Conservation (phyloP, 2,888 invertebrate species). For the Seladonia tumulorum region DNA sequence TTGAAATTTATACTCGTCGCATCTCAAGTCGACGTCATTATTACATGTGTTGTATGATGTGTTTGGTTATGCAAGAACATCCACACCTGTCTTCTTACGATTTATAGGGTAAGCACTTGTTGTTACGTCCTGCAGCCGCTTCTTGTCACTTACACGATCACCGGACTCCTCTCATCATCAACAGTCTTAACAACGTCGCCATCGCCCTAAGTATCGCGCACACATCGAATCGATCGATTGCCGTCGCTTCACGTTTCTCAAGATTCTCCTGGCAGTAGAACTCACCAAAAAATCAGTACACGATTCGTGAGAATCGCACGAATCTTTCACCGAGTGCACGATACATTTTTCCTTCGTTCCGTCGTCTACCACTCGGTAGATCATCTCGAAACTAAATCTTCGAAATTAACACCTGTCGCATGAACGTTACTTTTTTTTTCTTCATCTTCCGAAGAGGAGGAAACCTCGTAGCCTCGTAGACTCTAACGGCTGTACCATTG, state of each 20-base stretch:
- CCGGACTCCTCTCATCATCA: constrained; percentile 37
- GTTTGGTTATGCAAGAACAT: constrained; percentile 80
- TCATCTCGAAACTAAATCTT: not conserved
- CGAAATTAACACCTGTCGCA: not conserved
- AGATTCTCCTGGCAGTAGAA: constrained; percentile 15
- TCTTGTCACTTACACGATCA: constrained; percentile 59
- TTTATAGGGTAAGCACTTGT: constrained; percentile 83
- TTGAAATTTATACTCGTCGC: constrained; percentile 15
- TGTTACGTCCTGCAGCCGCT: constrained; percentile 72
- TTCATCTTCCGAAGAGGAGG: not conserved
- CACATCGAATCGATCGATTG: not conserved
- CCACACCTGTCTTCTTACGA: constrained; percentile 79
- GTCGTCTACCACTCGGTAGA: not conserved
- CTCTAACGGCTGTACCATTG: not conserved
- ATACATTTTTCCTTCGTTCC: constrained; percentile 23
- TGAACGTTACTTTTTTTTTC: not conserved
- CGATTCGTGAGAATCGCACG: not conserved
- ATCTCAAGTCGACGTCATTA: constrained; percentile 18
- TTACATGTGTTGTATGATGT: constrained; percentile 59
- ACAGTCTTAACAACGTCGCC: constrained; percentile 35
- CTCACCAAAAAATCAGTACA: not conserved
- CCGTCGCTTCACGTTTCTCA: not conserved
- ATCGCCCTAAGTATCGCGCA: constrained; percentile 25
- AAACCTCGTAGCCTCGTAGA: not conserved
- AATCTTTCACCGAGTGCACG: constrained; percentile 58